Evolutionary conservation across 2,888 invertebrate genomes (phyloP).

Genomic region (Opisthograptis luteolata): DNA sequence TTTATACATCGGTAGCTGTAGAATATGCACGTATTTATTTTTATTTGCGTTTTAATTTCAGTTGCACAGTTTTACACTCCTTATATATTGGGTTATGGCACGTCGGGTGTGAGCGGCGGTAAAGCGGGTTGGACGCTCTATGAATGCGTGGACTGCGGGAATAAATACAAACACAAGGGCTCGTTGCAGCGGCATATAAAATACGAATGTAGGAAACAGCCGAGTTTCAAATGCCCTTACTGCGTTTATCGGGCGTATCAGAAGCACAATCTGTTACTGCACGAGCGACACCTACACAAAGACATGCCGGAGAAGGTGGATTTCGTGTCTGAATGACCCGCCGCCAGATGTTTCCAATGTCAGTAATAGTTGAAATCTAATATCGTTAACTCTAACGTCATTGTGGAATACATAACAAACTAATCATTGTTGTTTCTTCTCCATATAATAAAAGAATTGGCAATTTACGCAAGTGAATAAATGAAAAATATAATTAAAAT

Average conservation of each 20-base stretch:
- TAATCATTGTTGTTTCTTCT: not conserved
- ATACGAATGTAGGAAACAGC: slow-evolving; percentile 90
- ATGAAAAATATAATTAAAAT: not conserved
- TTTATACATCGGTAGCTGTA: slow-evolving; percentile 72
- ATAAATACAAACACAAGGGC: slow-evolving; percentile 92
- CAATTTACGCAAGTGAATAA: no score
- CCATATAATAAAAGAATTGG: no score
- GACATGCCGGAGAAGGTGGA: slow-evolving; percentile 82
- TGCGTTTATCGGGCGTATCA: slow-evolving; percentile 88
- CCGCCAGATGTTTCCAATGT: slow-evolving; percentile 60
- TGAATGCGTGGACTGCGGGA: slow-evolving; percentile 90
- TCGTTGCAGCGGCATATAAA: slow-evolving; percentile 90
- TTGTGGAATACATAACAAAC: slow-evolving; percentile 31
- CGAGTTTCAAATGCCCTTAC: slow-evolving; percentile 88
- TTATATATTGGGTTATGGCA: slow-evolving; percentile 82
- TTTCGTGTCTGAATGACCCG: slow-evolving; percentile 80
- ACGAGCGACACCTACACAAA: slow-evolving; percentile 82
- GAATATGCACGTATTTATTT: slow-evolving; percentile 79
- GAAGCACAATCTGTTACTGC: slow-evolving; percentile 84
- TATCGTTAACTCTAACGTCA: slow-evolving; percentile 31
- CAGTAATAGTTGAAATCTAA: slow-evolving; percentile 57
- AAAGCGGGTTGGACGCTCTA: slow-evolving; percentile 80
- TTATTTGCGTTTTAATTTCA: slow-evolving; percentile 82
- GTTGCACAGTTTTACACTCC: slow-evolving; percentile 84
- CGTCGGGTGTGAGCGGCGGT: slow-evolving; percentile 72